These are phyloP conservation scores for Sphaeramia orbicularis DNA, from an alignment of 2,797 vertebrate genomes.

Conservation along the genomic window DNA sequence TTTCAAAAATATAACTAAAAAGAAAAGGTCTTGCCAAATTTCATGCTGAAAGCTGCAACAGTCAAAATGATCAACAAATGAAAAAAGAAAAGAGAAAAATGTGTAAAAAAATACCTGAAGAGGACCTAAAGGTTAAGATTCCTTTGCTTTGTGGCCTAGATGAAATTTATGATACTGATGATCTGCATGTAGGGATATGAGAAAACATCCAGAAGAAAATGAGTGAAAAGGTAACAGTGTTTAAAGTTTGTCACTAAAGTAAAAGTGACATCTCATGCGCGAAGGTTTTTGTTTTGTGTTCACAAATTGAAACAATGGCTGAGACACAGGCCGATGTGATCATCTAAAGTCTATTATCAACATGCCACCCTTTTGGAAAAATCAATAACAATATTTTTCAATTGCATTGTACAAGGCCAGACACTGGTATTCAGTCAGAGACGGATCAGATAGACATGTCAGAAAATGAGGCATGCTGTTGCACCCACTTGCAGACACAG, in stretches of 20 bases:
- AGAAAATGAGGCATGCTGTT: constrained; percentile 51
- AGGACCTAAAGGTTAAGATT: too few species aligned
- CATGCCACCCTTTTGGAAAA: constrained; percentile 30
- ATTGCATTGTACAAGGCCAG: constrained; percentile 17
- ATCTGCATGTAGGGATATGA: too few species aligned
- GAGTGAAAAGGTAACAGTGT: too few species aligned
- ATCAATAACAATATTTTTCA: constrained; percentile 52
- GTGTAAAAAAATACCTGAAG: too few species aligned
- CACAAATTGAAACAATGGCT: constrained; percentile 11
- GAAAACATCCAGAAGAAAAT: too few species aligned
- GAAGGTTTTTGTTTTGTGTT: background rate
- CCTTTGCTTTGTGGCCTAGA: too few species aligned
- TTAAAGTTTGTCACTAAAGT: constrained; percentile 4
- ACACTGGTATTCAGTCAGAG: constrained; percentile 17
- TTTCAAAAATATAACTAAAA: too few species aligned
- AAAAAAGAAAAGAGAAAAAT: too few species aligned
- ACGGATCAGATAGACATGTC: constrained; percentile 17
- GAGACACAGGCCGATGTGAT: constrained; percentile 15
- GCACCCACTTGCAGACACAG: background rate
- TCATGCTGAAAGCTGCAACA: too few species aligned
- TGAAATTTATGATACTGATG: too few species aligned
- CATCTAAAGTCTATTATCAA: constrained; percentile 36
- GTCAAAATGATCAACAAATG: too few species aligned
- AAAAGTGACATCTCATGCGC: background rate
- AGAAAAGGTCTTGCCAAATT: too few species aligned